Percentiles rank a stretch among this genome's conserved stretches.
Evolutionary conservation across 92 coral and sea anemone genomes (phyloP).

Genomic region (Umimayanthus kanabou): DNA sequence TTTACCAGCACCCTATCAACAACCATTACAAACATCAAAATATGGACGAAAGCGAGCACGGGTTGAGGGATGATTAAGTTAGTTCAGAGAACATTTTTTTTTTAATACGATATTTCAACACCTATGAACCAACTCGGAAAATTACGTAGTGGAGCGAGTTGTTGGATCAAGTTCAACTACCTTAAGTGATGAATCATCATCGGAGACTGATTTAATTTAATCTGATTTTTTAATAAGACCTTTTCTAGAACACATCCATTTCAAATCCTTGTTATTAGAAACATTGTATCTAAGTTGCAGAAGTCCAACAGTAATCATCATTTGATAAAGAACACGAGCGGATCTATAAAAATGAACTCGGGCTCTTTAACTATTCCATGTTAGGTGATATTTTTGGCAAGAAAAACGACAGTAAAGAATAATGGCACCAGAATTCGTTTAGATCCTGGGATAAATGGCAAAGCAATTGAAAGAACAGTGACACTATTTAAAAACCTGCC

Average conservation of each 20-base stretch:
- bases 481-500: constrained; percentile 32
- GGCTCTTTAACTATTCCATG: constrained; percentile 48
- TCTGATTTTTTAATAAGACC: constrained; percentile 24
- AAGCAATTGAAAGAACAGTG: constrained; percentile 31
- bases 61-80: not conserved
- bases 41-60: constrained; percentile 12
- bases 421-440: constrained; percentile 21
- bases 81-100: not conserved
- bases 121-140: not conserved
- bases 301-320: constrained; percentile 41
- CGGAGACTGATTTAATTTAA: no score
- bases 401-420: constrained; percentile 45
- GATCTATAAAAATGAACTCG: constrained; percentile 29
- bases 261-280: constrained; percentile 19
- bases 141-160: no score
- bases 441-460: constrained; percentile 38
- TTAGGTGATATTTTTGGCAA: constrained; percentile 50
- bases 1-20: no score
- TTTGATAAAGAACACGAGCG: constrained; percentile 1
- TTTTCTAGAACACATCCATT: constrained; percentile 44
- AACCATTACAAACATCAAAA: not conserved
- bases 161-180: no score
- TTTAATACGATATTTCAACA: not conserved
- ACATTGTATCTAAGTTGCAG: constrained; percentile 46
- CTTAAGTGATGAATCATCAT: no score